Conservation (phyloP, 2,888 invertebrate genomes). For the Spilarctia lutea region DNA sequence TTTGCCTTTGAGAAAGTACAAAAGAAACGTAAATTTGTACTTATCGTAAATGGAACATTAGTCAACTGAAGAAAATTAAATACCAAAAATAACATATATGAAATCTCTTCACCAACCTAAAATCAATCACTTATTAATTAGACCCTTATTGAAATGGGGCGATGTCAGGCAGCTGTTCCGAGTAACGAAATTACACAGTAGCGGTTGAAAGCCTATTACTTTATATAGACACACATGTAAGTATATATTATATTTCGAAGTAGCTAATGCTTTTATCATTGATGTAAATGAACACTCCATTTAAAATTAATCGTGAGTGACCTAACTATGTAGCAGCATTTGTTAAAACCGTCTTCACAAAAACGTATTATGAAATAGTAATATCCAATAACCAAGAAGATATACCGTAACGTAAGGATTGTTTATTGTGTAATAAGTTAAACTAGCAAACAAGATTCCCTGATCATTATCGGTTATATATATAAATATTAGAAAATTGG, state of each 20-base stretch:
- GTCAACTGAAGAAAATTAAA: background rate
- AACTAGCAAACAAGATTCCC: background rate
- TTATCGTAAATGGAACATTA: background rate
- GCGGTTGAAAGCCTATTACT: slow-evolving; percentile 14
- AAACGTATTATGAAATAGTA: background rate
- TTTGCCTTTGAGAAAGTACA: too few relatives aligned
- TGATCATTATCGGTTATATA: background rate
- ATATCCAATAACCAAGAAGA: background rate
- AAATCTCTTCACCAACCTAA: slow-evolving; percentile 3
- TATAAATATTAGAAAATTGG: background rate
- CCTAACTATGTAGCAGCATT: background rate
- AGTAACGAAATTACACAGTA: slow-evolving; percentile 25
- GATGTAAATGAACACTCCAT: slow-evolving; percentile 8
- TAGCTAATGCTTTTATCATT: slow-evolving; percentile 10
- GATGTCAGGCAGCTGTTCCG: slow-evolving; percentile 7
- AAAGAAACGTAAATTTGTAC: too few relatives aligned
- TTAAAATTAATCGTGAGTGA: background rate
- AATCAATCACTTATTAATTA: slow-evolving; percentile 15
- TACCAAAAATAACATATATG: background rate
- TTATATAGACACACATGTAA: background rate
- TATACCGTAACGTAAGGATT: background rate
- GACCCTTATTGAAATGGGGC: slow-evolving; percentile 11
- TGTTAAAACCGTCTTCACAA: background rate
- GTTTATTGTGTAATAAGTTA: background rate
- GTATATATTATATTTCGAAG: background rate